These are phyloP conservation scores for Brachionus asplanchnoidis DNA, from an alignment of 1,140 invertebrate species.

Conservation along the genomic window DNA sequence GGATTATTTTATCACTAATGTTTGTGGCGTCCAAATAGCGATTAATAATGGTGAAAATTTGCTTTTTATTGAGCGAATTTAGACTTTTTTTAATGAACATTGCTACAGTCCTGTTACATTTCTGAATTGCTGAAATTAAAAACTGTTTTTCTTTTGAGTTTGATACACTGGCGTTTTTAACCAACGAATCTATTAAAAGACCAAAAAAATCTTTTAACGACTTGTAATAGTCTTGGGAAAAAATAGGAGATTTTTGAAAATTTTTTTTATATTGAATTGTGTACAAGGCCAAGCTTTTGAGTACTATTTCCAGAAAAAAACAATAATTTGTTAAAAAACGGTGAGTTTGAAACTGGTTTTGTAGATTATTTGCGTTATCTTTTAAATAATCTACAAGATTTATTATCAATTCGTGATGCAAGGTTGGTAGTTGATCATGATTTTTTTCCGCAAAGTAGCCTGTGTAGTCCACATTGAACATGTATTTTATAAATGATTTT, in stretches of 20 bases:
- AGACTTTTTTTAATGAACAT: slow-evolving; percentile 88
- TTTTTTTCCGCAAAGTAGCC: neutral
- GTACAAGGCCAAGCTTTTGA: slow-evolving; percentile 85
- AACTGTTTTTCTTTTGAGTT: neutral
- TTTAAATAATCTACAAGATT: slow-evolving; percentile 71
- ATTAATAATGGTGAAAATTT: slow-evolving; percentile 59
- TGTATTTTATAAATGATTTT: slow-evolving; percentile 67
- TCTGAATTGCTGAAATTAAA: neutral
- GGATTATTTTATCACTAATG: neutral
- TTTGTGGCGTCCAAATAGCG: neutral
- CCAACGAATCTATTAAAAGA: neutral
- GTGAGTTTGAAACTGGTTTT: slow-evolving; percentile 76
- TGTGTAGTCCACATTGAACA: slow-evolving; percentile 23
- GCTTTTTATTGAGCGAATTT: slow-evolving; percentile 77
- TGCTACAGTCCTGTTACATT: slow-evolving; percentile 60
- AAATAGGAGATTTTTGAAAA: slow-evolving; percentile 59
- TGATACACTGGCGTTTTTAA: neutral
- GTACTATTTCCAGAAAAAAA: slow-evolving; percentile 82
- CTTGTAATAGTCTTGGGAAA: slow-evolving; percentile 9
- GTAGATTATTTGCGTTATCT: slow-evolving; percentile 64
- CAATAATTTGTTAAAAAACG: slow-evolving; percentile 80
- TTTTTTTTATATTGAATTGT: slow-evolving; percentile 75
- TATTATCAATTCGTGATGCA: slow-evolving; percentile 75
- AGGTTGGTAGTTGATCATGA: slow-evolving; percentile 56
- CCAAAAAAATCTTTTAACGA: neutral